Percentiles rank a stretch among this genome's conserved stretches.
Evolutionary conservation across 2,888 invertebrate species (phyloP).

Genomic region (Sarcophaga variegata): DNA sequence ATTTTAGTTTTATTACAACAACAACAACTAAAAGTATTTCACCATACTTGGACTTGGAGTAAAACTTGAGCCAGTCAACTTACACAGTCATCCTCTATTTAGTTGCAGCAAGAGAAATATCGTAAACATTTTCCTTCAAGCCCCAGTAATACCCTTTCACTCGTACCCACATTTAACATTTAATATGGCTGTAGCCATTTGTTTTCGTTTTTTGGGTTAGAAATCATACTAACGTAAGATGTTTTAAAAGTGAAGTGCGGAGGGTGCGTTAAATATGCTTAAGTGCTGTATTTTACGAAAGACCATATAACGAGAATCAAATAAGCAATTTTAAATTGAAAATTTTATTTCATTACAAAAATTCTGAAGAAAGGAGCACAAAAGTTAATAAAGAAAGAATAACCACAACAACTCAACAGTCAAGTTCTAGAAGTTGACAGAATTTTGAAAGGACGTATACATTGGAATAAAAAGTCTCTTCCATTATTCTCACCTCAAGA

Average conservation of each 20-base stretch:
- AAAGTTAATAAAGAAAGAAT: no score
- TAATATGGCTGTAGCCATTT: slow-evolving; percentile 5
- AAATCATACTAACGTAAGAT: background rate
- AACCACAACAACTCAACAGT: no score
- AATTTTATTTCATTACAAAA: no score
- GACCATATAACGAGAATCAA: background rate
- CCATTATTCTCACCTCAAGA: no score
- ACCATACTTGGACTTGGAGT: background rate
- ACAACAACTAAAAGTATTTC: background rate
- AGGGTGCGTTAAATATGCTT: background rate
- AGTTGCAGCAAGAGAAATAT: background rate
- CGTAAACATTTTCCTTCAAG: background rate
- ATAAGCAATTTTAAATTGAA: no score
- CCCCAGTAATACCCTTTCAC: background rate
- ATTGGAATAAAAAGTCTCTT: no score
- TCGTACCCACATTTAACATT: background rate
- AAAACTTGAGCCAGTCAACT: no score
- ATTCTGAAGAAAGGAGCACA: no score
- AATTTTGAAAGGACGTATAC: background rate
- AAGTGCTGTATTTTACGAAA: slow-evolving; percentile 26
- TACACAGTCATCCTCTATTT: background rate
- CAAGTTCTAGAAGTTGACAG: no score
- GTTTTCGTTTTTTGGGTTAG: background rate
- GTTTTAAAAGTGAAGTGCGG: no score
- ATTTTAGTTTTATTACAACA: background rate